Evolutionary conservation across 2,888 invertebrate genomes (phyloP).

Genomic region (Parochlus steinenii): DNA sequence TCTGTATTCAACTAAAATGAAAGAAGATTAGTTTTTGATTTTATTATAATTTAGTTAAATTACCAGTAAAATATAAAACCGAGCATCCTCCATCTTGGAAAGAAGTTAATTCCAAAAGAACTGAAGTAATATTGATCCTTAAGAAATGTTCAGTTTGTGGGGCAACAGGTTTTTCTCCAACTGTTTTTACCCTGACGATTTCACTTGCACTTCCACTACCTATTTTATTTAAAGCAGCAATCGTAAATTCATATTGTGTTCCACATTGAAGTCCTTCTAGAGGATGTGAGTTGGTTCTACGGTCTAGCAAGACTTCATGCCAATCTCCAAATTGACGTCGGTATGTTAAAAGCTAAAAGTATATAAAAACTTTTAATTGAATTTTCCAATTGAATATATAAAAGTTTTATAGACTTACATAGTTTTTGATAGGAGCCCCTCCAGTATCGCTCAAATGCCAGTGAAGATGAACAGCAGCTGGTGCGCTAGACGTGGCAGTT

Average conservation of each 20-base stretch:
- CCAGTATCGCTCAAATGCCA: slow-evolving; percentile 38
- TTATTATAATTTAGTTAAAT: too few relatives aligned
- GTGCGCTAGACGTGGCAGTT: slow-evolving; percentile 33
- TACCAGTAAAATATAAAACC: slow-evolving; percentile 47
- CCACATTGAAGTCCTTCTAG: slow-evolving; percentile 62
- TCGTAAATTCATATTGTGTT: slow-evolving; percentile 53
- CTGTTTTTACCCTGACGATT: slow-evolving; percentile 49
- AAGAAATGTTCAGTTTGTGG: slow-evolving; percentile 56
- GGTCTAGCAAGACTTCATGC: slow-evolving; percentile 35
- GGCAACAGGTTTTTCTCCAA: slow-evolving; percentile 50
- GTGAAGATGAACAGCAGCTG: slow-evolving; percentile 35
- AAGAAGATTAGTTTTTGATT: not conserved
- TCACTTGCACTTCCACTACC: slow-evolving; percentile 55
- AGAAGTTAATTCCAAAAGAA: slow-evolving; percentile 54
- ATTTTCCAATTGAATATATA: too few relatives aligned
- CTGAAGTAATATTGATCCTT: slow-evolving; percentile 57
- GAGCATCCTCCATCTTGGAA: slow-evolving; percentile 74
- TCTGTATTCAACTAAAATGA: slow-evolving; percentile 25
- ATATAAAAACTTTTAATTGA: too few relatives aligned
- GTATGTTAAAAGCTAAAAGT: slow-evolving; percentile 34
- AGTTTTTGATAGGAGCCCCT: slow-evolving; percentile 30
- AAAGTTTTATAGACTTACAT: too few relatives aligned
- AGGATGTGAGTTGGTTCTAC: slow-evolving; percentile 41
- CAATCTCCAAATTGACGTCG: slow-evolving; percentile 36
- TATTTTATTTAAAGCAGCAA: slow-evolving; percentile 59